Percentiles rank a stretch among this genome's conserved stretches.
Evolutionary conservation across 2,888 invertebrate species (phyloP).

Genomic region (Imbricaverruca yamaguchii): DNA sequence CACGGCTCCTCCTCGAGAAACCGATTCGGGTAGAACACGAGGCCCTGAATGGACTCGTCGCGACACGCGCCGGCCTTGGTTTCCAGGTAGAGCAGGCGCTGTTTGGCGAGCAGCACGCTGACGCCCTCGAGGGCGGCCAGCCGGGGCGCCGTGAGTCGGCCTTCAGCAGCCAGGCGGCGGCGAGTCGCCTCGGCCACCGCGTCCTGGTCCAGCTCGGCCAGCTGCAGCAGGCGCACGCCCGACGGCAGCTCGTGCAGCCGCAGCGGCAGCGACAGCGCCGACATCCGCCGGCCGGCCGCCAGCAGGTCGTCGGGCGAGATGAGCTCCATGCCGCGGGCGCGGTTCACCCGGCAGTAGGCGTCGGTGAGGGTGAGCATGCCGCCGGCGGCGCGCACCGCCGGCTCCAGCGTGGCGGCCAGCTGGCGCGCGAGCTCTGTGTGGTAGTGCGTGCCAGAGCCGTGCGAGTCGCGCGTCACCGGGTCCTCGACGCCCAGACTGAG

Average conservation of each 20-base stretch:
- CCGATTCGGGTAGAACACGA: conserved; percentile 87
- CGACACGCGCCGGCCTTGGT: conserved; percentile 77
- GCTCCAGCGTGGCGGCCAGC: conserved; percentile 55
- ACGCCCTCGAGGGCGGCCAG: conserved; percentile 74
- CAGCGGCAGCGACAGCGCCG: conserved; percentile 57
- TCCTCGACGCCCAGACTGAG: conserved; percentile 96
- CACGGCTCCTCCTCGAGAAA: conserved; percentile 44
- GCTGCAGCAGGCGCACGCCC: conserved; percentile 89
- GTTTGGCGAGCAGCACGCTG: conserved; percentile 81
- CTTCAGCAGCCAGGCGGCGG: conserved; percentile 38
- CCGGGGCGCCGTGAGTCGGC: conserved; percentile 67
- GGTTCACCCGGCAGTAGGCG: conserved; percentile 92
- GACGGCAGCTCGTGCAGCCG: conserved; percentile 79
- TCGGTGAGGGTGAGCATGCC: conserved; percentile 96
- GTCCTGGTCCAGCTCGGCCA: conserved; percentile 53
- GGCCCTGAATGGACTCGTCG: conserved; percentile 91
- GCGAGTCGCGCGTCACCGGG: conserved; percentile 79
- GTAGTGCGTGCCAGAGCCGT: conserved; percentile 75
- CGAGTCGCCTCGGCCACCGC: conserved; percentile 42
- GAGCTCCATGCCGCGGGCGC: conserved; percentile 90
- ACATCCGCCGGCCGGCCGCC: conserved; percentile 71
- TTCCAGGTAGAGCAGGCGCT: conserved; percentile 80
- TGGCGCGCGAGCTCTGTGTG: conserved; percentile 76
- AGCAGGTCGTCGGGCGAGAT: conserved; percentile 94
- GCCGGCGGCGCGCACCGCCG: conserved; percentile 61